phyloP scores from a whole-genome alignment of 1,140 invertebrate genomes.

The Scaptomyza pallida region DNA sequence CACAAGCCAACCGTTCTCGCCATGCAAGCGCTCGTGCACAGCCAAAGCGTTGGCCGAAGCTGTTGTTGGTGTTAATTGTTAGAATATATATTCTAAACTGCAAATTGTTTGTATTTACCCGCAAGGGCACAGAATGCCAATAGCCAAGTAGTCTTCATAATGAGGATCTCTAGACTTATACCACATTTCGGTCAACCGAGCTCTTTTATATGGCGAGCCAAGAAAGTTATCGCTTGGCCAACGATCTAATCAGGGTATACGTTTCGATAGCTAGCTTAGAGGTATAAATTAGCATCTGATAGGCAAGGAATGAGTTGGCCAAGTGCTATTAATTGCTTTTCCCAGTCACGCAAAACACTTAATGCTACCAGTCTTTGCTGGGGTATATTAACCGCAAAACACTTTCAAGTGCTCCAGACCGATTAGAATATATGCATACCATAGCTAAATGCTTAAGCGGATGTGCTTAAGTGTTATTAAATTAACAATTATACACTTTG shows the following conservation, averaged over 20 bases:
- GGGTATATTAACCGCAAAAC: slow-evolving; percentile 16
- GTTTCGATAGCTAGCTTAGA: slow-evolving; percentile 19
- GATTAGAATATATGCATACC: slow-evolving; percentile 45
- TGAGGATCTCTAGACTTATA: slow-evolving; percentile 33
- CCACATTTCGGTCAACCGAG: not conserved
- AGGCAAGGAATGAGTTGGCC: slow-evolving; percentile 5
- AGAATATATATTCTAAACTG: not conserved
- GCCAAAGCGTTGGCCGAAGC: slow-evolving; percentile 54
- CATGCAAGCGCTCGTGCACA: slow-evolving; percentile 65
- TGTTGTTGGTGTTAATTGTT: slow-evolving; percentile 10
- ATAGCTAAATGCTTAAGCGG: not conserved
- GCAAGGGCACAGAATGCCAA: slow-evolving; percentile 54
- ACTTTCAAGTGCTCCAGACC: slow-evolving; percentile 21
- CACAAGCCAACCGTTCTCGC: slow-evolving; percentile 80
- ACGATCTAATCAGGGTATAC: slow-evolving; percentile 23
- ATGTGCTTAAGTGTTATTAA: not conserved
- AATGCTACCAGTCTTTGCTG: slow-evolving; percentile 14
- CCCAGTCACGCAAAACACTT: not conserved
- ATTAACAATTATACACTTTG: not conserved
- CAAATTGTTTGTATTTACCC: slow-evolving; percentile 31
- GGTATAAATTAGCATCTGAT: slow-evolving; percentile 40
- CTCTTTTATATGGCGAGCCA: slow-evolving; percentile 41
- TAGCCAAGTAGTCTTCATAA: slow-evolving; percentile 58
- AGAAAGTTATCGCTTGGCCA: not conserved
- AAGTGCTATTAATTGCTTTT: slow-evolving; percentile 49